These are phyloP conservation scores for Perca flavescens DNA, from an alignment of 2,113 vertebrate genomes.

Conservation along the genomic window DNA sequence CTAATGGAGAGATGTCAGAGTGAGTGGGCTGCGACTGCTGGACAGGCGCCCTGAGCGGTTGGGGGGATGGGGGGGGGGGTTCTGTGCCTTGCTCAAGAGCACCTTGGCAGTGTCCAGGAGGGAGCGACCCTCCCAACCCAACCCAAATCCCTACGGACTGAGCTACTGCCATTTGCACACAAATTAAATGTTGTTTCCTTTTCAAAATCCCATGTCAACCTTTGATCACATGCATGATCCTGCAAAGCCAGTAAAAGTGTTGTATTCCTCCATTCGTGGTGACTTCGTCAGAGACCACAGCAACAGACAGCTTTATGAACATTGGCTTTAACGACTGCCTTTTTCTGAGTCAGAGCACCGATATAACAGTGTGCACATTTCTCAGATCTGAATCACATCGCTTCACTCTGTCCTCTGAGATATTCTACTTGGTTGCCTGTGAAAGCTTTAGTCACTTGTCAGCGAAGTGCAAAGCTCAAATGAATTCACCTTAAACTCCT, in stretches of 20 bases:
- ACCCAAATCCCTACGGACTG: too few species aligned
- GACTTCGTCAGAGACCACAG: neutral
- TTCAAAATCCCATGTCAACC: conserved; percentile 25
- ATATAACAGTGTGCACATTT: neutral
- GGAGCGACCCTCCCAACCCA: too few species aligned
- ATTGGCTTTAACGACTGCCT: neutral
- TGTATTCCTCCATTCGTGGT: neutral
- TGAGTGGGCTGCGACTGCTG: too few species aligned
- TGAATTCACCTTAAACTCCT: conserved; percentile 59
- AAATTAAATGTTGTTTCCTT: conserved; percentile 37
- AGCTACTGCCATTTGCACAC: neutral
- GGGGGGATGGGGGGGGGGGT: too few species aligned
- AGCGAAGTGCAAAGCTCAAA: conserved; percentile 59
- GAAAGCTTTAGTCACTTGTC: conserved; percentile 55
- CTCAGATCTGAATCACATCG: conserved; percentile 1
- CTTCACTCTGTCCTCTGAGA: conserved; percentile 34
- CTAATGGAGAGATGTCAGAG: too few species aligned
- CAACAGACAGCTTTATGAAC: conserved; percentile 13
- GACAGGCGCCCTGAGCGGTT: too few species aligned
- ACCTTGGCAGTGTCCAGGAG: too few species aligned
- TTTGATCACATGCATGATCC: conserved; percentile 20
- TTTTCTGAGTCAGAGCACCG: conserved; percentile 1
- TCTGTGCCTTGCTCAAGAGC: too few species aligned
- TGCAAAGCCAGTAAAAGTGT: conserved; percentile 7
- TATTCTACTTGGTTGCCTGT: conserved; percentile 22